Base-by-base conservation (phyloP, 2,113 vertebrate species). In the Sturnira hondurensis region DNA sequence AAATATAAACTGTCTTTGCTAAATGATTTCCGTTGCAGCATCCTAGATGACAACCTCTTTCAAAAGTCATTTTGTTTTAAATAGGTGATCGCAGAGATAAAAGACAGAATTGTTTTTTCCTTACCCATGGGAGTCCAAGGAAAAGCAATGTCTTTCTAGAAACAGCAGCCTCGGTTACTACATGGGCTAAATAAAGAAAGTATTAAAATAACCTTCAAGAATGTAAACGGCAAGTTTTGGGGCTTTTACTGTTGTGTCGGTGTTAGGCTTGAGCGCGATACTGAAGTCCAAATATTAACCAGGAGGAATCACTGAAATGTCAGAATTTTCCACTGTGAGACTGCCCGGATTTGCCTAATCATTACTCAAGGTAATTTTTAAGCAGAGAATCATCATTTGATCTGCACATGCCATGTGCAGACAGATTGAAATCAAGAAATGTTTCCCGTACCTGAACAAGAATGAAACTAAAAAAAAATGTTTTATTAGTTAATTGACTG, bases 1-100 rank as follows among this genome's bases (percentile, higher is more conserved):
- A 93, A 97, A 89, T 94, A 91, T 82, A 96, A 98, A 97, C 82
- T 86, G 4, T 94, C 15, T 96, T 97, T 97, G 80, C 93, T 97
- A 97, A 98, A 82, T 85, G 73, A 90, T 98, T 78, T 96, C 45
- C 96, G 28, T 89, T 96, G 93, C 4, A 95, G 73, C 89, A 95
- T 96, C 88, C 96, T 97, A 91, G 91, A 97, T 94, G 93, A 74
- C 87, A 97, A 91, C 74, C 76, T 92, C 94, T 91, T 93, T 97
- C 97, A 91, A 24, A 93, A 97, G 77, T 92, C 93, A 93, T 94
- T 96, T 96, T 89, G 33, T 77, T 93, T 97, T 97, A 2, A 4
- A 77, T 92, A 81, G 85, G 84, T 97, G 86, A 95, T 83, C 97
- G 67, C 33, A 89, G 68, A 91, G 83, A 45, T 94, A 96, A 93